A percentile compares a stretch with the other conserved stretches of the same genome.
These are phyloP conservation scores for Drosophila crucigera DNA, from an alignment of 2,888 invertebrate genomes.

Conservation along the genomic window DNA sequence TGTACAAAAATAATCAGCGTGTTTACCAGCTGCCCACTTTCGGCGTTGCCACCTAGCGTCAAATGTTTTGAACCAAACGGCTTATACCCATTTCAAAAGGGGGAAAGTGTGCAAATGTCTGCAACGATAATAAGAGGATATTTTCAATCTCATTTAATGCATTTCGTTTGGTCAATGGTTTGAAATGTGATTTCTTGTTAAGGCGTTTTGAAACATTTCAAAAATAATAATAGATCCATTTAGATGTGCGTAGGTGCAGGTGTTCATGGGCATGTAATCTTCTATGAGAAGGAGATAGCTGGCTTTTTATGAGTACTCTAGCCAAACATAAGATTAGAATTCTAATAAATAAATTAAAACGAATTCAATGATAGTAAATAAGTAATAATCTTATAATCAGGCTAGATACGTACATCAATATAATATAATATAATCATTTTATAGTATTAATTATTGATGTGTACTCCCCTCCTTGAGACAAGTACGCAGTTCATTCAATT, in stretches of 20 bases:
- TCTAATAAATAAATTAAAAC: neutral
- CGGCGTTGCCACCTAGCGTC: slow-evolving; percentile 39
- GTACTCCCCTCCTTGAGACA: neutral
- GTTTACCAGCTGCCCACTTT: slow-evolving; percentile 1
- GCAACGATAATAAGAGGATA: too few relatives aligned
- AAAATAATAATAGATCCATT: neutral
- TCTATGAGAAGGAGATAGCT: neutral
- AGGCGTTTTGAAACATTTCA: neutral
- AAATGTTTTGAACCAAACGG: neutral
- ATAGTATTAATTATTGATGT: neutral
- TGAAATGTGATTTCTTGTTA: neutral
- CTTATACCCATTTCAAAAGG: neutral
- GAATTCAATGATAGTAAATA: neutral
- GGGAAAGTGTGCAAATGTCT: neutral
- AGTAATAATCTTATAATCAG: neutral
- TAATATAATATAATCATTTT: neutral
- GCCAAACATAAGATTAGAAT: neutral
- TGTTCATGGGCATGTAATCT: neutral
- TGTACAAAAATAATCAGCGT: slow-evolving; percentile 21
- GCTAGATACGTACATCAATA: neutral
- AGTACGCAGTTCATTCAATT: neutral
- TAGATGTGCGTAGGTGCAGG: neutral
- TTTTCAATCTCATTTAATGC: neutral
- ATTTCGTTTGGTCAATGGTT: neutral
- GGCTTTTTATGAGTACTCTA: neutral